Evolutionary conservation across 1,140 invertebrate species (phyloP).

Genomic region (Dendroctonus ponderosae): DNA sequence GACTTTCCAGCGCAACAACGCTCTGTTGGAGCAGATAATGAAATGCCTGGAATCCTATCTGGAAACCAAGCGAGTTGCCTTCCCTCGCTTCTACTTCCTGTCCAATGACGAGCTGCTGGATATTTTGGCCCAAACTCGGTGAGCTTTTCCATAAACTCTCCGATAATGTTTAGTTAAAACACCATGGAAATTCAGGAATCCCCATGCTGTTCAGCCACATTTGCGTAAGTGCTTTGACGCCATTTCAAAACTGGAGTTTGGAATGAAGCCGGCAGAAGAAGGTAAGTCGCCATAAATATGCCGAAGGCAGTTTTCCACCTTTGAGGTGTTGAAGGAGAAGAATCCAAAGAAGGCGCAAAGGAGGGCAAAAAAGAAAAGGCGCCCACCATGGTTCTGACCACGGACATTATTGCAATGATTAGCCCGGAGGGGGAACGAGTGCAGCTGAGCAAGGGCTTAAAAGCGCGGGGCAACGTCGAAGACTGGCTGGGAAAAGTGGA

Average conservation of each 20-base stretch:
- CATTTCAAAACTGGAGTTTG: constrained; percentile 77
- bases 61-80: constrained; percentile 86
- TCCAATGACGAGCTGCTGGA: constrained; percentile 93
- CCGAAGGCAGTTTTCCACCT: not conserved
- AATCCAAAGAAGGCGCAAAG: constrained; percentile 23
- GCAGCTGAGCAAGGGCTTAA: constrained; percentile 71
- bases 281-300: not conserved
- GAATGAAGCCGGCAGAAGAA: constrained; percentile 56
- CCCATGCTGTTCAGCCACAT: constrained; percentile 84
- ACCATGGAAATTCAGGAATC: constrained; percentile 57
- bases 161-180: not conserved
- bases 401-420: constrained; percentile 81
- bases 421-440: constrained; percentile 83
- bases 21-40: constrained; percentile 75
- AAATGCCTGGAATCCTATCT: constrained; percentile 79
- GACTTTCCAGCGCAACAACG: constrained; percentile 71
- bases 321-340: constrained; percentile 4
- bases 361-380: constrained; percentile 31
- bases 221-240: constrained; percentile 88
- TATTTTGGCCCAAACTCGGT: constrained; percentile 77
- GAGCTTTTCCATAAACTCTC: not conserved
- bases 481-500: constrained; percentile 88
- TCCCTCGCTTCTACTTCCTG: constrained; percentile 89
- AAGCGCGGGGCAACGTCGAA: constrained; percentile 80
- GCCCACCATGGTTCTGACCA: constrained; percentile 56